Evolutionary conservation across 2,888 invertebrate species (phyloP), one percentile per base, ranked within the genome.

Genomic region (Erannis defoliaria): DNA sequence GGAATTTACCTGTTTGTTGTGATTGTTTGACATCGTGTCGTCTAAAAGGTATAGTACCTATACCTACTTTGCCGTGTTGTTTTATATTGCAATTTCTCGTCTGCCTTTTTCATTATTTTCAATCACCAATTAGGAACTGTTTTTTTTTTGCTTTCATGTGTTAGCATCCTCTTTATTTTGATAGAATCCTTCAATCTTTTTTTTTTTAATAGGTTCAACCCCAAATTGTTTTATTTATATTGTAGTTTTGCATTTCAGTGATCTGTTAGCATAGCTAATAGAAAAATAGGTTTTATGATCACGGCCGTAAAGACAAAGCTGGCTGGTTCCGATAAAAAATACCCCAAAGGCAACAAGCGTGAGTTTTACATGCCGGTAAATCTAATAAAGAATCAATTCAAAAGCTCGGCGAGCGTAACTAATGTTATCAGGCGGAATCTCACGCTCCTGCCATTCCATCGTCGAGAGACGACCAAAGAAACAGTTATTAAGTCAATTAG

Each of bases 401-500:
- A 76, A 76, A 76, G 76, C 71, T 76, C 62, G 63, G 59, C 66
- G 64, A 74, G 74, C 75, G 73, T 71, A 69, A 72, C 73, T 75
- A 78, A 82, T 78, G 66, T 76, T 78, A 81, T 82, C 80, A 65
- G 16, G 46, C 46, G 48, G 70, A 77, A 78, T 75, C 77, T 82
- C 71, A 68, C 68, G 68, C 66, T 73, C 62, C 73, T 73, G 69
- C 72, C 71, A 74, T 74, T 71, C 71, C 69, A 63, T 66, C 68
- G 55, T 69, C 68, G 70, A 71, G 68, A 69, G 69, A 49, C 61
- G 71, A 68, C 68, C 74, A 70, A 71, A 75, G 77, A 76, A 73
- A 75, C 72, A 62, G 77, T 78, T 77, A 77, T 73, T 74, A 78
- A 77, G 73, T 77, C 77, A 77, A 82, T 84, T 82, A 78, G 78